Base-by-base conservation (phyloP, 2,113 vertebrate genomes). In the Perca schrenkii region DNA sequence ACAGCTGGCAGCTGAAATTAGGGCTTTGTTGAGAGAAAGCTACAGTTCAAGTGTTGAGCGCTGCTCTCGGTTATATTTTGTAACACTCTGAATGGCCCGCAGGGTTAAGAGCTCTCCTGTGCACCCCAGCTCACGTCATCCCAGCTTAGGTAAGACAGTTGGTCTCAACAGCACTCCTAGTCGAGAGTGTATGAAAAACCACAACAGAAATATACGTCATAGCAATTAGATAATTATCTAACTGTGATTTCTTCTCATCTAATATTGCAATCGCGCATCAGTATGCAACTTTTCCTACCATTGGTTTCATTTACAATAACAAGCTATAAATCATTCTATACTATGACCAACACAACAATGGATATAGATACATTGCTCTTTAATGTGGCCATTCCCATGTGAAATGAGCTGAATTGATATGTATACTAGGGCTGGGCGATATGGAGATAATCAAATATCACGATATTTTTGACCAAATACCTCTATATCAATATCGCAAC, bases 61-160 rank as follows among this genome's bases (percentile, higher is more conserved):
- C 43, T 2, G 71, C 28, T 68, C 75, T 66, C 10, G 0, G 65
- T 65, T 62, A n/a, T 76, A 22, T 83, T 74, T 53, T 34, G 31
- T n/a, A 58, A 56, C 53, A 76, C 46, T 75, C 19, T 49, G 31
- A 60, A 1, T 50, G 47, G 17, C 2, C 22, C 19, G 1, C 12
- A 28, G 72, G 22, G 66, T 76, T 61, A 62, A 80, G 73, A 69
- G 81, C 31, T 58, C 80, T 69, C 50, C 31, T 63, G n/a, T 63
- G n/a, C 61, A 2, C 21, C 3, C 61, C 25, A 15, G 46, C 49
- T 77, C 53, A 56, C 12, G 2, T 86, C 52, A 28, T 63, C 63
- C 19, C 11, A 25, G 25, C 21, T 56, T 19, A 56, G 36, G 28
- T 46, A 4, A 52, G 47, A 62, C 53, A 57, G 49, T 40, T n/a